These are phyloP conservation scores for Hydractinia echinata DNA, from an alignment of 30 jellyfish, hydroid and myxozoan species.

Conservation along the genomic window DNA sequence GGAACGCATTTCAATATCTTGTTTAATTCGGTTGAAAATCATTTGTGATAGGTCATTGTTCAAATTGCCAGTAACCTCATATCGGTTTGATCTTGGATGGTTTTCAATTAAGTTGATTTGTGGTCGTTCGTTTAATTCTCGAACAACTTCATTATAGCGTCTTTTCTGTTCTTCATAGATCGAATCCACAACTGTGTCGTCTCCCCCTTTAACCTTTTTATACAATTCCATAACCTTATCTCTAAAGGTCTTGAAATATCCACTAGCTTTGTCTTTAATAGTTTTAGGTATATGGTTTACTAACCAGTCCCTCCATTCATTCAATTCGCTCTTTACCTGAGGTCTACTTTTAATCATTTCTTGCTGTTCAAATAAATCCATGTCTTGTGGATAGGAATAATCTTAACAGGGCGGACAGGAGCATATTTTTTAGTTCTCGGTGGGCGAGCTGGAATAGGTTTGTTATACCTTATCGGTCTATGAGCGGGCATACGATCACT, in stretches of 20 bases:
- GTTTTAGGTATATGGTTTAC: not conserved
- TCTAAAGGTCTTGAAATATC: not conserved
- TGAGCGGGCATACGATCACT: too few relatives aligned
- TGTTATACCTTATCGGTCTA: too few relatives aligned
- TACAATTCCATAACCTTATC: not conserved
- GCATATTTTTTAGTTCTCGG: too few relatives aligned
- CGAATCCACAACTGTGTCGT: not conserved
- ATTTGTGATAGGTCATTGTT: not conserved
- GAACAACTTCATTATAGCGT: slow-evolving; percentile 4
- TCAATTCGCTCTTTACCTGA: too few relatives aligned
- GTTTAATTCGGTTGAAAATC: slow-evolving; percentile 10
- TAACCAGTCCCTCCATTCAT: not conserved
- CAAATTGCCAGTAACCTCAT: slow-evolving; percentile 28
- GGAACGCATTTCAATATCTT: slow-evolving; percentile 10
- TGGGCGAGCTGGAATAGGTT: too few relatives aligned
- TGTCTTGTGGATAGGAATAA: too few relatives aligned
- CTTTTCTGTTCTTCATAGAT: not conserved
- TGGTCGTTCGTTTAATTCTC: not conserved
- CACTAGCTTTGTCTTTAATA: not conserved
- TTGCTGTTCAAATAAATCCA: too few relatives aligned
- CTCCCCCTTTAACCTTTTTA: not conserved
- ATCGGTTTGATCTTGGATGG: not conserved
- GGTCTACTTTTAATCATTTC: too few relatives aligned
- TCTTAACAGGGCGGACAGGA: too few relatives aligned
- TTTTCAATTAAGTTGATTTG: slow-evolving; percentile 9